Evolutionary conservation across 2,797 vertebrate species (phyloP).

Genomic region (Gymnothorax javanicus): DNA sequence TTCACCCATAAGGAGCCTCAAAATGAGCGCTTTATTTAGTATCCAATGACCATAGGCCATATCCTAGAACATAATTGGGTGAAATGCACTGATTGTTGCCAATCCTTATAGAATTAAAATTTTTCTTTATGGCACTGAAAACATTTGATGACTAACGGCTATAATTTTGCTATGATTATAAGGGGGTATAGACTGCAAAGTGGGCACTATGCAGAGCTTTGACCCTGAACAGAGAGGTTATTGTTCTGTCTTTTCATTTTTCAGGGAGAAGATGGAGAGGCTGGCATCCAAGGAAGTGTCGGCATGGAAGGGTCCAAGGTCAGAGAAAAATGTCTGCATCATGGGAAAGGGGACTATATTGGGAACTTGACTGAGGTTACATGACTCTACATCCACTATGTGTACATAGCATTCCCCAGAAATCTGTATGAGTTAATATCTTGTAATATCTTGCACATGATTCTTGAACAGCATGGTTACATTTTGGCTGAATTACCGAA

Average conservation of each 20-base stretch:
- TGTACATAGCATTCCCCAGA: not conserved
- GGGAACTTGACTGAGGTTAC: not conserved
- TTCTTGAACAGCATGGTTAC: not conserved
- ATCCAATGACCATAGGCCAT: not conserved
- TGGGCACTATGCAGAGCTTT: not conserved
- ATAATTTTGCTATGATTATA: not conserved
- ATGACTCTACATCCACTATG: not conserved
- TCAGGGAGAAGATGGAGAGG: constrained; percentile 76
- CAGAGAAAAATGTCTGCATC: constrained; percentile 50
- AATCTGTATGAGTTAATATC: not conserved
- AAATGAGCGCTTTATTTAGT: not conserved
- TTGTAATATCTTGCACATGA: not conserved
- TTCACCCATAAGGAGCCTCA: not conserved
- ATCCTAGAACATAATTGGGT: not conserved
- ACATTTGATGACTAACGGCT: not conserved
- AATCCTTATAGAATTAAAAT: too few relatives aligned
- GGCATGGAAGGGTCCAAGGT: constrained; percentile 77
- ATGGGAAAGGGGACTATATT: not conserved
- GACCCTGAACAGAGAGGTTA: not conserved
- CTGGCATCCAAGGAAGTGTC: constrained; percentile 70
- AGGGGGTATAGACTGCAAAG: not conserved
- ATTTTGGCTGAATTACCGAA: not conserved
- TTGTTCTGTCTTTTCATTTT: constrained; percentile 39
- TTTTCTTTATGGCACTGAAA: too few relatives aligned
- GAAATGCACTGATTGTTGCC: not conserved